Evolutionary conservation across 2,888 invertebrate species (phyloP).

Genomic region (Amaurobius ferox): DNA sequence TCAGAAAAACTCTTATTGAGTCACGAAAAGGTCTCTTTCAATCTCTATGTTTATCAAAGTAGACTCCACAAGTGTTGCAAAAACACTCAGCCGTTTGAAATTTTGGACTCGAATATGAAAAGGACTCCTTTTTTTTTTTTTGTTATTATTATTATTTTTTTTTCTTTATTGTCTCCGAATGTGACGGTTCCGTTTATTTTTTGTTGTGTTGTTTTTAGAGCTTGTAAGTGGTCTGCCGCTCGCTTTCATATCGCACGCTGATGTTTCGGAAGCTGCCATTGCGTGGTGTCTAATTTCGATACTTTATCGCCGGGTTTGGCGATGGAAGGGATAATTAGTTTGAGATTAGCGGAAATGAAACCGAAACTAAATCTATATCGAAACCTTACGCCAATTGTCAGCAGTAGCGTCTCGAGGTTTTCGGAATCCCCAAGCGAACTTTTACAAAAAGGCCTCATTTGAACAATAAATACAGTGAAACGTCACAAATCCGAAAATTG

Average conservation of each 20-base stretch:
- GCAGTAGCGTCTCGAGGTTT: too few species aligned
- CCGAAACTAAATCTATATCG: too few species aligned
- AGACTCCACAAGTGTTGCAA: conserved; percentile 46
- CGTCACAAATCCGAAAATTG: too few species aligned
- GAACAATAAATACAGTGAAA: too few species aligned
- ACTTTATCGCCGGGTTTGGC: neutral
- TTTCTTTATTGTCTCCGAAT: conserved; percentile 25
- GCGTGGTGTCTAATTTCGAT: neutral
- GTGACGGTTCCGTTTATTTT: conserved; percentile 19
- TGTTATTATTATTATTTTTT: conserved; percentile 20
- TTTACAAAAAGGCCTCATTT: too few species aligned
- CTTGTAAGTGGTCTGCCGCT: conserved; percentile 45
- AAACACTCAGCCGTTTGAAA: conserved; percentile 63
- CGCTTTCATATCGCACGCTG: conserved; percentile 45
- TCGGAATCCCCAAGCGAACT: too few species aligned
- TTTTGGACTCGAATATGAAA: conserved; percentile 62
- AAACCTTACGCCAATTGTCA: too few species aligned
- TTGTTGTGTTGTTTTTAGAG: conserved; percentile 39
- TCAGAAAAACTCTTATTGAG: conserved; percentile 16
- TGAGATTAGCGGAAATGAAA: too few species aligned
- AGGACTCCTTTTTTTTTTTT: conserved; percentile 4
- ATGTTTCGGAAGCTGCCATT: conserved; percentile 12
- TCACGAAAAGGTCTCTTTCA: neutral
- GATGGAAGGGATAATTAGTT: too few species aligned
- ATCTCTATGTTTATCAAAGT: conserved; percentile 55